A percentile compares a stretch with the other conserved stretches of the same genome.
These are phyloP conservation scores for Anomalospiza imberbis DNA, from an alignment of 2,797 vertebrate genomes.

Conservation along the genomic window DNA sequence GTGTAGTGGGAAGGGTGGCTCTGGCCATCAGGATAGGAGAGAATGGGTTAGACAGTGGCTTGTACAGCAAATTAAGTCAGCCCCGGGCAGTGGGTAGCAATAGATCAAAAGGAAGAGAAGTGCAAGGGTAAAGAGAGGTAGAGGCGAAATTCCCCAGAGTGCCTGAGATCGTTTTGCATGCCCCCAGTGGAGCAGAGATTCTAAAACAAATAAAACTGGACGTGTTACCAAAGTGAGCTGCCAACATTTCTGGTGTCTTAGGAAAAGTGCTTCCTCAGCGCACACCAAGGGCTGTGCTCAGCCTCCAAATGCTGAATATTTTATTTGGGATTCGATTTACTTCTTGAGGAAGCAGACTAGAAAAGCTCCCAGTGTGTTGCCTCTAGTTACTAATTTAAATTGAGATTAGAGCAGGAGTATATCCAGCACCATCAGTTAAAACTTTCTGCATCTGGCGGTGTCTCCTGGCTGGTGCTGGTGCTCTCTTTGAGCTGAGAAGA, in stretches of 20 bases:
- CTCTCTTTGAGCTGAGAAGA: not conserved
- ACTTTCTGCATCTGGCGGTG: not conserved
- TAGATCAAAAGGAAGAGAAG: not conserved
- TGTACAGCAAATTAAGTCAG: not conserved
- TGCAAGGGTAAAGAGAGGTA: not conserved
- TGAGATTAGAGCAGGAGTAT: slow-evolving; percentile 20
- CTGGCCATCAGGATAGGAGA: not conserved
- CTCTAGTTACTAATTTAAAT: slow-evolving; percentile 58
- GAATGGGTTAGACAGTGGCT: not conserved
- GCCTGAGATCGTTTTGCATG: not conserved
- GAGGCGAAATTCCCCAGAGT: not conserved
- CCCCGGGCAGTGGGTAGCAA: not conserved
- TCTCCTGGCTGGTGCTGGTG: not conserved
- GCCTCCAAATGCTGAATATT: slow-evolving; percentile 24
- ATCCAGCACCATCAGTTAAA: slow-evolving; percentile 16
- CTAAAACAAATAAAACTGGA: not conserved
- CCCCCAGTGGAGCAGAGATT: not conserved
- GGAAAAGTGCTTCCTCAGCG: not conserved
- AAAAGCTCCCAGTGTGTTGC: not conserved
- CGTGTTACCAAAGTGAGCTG: not conserved
- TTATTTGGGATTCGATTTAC: slow-evolving; percentile 25
- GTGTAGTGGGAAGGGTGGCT: not conserved
- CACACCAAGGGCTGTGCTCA: not conserved
- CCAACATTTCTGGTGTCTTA: not conserved
- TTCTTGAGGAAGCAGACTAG: slow-evolving; percentile 38